Evolutionary conservation across 2,113 vertebrate genomes (phyloP).

Genomic region (Rostratula benghalensis): DNA sequence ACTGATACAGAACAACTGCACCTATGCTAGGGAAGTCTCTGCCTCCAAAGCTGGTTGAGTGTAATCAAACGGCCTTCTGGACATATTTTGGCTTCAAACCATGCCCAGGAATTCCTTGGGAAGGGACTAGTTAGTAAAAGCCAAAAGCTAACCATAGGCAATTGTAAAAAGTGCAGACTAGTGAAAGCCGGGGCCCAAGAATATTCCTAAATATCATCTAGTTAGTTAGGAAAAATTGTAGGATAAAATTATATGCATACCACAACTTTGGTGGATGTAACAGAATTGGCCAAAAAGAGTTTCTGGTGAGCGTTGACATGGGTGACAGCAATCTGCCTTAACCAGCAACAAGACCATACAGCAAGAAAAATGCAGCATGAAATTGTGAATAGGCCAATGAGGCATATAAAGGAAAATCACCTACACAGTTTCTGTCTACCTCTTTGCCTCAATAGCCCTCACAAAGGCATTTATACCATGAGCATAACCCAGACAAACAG

Average conservation of each 20-base stretch:
- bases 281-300: background rate
- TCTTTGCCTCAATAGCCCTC: background rate
- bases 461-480: background rate
- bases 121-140: background rate
- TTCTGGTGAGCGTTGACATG: background rate
- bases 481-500: constrained; percentile 33
- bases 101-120: background rate
- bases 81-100: background rate
- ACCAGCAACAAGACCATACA: background rate
- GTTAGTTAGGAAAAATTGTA: background rate
- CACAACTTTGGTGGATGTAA: background rate
- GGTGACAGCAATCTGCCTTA: background rate
- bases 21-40: background rate
- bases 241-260: background rate
- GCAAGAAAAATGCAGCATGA: background rate
- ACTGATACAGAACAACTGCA: accelerated
- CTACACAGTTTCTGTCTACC: background rate
- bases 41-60: background rate
- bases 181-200: background rate
- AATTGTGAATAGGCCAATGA: background rate
- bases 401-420: background rate
- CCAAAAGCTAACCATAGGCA: background rate
- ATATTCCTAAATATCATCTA: background rate
- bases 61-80: background rate
- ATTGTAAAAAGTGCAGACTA: background rate